Evolutionary conservation across 37 sponge, comb jelly and placozoan genomes (phyloP).

Genomic region (Axinella damicornis): DNA sequence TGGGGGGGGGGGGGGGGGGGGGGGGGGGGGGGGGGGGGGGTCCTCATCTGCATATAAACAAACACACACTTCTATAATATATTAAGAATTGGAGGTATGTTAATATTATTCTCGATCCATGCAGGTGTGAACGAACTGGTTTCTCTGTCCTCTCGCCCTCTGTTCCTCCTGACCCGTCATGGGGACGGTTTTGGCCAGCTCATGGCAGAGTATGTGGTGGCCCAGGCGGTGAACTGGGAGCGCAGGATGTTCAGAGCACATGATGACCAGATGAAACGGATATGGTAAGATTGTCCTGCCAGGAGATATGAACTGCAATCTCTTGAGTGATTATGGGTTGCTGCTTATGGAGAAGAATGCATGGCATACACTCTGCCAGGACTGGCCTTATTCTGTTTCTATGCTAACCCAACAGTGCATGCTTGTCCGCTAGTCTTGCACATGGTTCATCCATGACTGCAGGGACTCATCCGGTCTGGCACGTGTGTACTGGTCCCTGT

Average conservation of each 20-base stretch:
- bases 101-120: not conserved
- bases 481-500: not conserved
- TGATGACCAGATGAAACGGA: conserved; percentile 17
- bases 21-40: no score
- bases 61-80: no score
- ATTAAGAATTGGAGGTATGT: no score
- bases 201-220: conserved; percentile 73
- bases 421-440: not conserved
- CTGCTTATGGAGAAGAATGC: not conserved
- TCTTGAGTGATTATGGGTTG: not conserved
- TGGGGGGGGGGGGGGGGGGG: no score
- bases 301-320: not conserved
- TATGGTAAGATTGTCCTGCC: conserved; percentile 21
- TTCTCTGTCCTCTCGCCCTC: not conserved
- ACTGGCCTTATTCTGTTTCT: not conserved
- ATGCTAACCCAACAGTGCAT: not conserved
- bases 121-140: conserved; percentile 26
- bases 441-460: not conserved
- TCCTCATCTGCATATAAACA: no score
- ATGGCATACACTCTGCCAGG: not conserved
- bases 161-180: conserved; percentile 38
- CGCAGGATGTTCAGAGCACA: conserved; percentile 21
- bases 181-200: conserved; percentile 54
- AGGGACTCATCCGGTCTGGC: not conserved
- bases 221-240: conserved; percentile 47